Conservation (phyloP, 2,888 invertebrate genomes). For the Acleris cristana region DNA sequence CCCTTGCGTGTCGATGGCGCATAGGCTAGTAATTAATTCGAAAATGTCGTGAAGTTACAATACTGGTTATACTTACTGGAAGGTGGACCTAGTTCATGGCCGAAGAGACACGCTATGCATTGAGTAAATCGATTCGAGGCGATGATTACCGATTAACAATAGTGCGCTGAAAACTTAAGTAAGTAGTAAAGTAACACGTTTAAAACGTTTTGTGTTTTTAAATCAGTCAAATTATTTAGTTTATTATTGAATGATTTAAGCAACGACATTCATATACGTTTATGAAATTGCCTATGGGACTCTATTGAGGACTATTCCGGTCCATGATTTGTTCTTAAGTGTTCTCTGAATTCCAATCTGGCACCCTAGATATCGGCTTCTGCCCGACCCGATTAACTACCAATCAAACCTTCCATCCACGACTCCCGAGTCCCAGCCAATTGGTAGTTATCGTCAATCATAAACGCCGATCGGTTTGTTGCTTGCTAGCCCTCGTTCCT, state of each 20-base stretch:
- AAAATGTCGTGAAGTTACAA: constrained; percentile 28
- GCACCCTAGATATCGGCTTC: background rate
- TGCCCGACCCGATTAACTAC: constrained; percentile 1
- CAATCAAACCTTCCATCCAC: constrained; percentile 30
- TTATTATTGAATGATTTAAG: too few relatives aligned
- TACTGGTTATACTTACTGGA: constrained; percentile 29
- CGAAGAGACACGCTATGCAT: constrained; percentile 7
- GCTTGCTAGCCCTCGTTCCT: constrained; percentile 5
- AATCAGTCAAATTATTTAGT: too few relatives aligned
- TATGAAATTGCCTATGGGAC: too few relatives aligned
- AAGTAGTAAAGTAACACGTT: too few relatives aligned
- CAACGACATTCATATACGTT: too few relatives aligned
- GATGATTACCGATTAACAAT: background rate
- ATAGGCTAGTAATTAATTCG: constrained; percentile 29
- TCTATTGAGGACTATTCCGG: background rate
- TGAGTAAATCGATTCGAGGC: constrained; percentile 3
- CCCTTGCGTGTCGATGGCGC: constrained; percentile 24
- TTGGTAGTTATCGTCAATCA: constrained; percentile 33
- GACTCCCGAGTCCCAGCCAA: constrained; percentile 21
- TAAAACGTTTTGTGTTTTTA: too few relatives aligned
- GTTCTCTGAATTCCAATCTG: constrained; percentile 13
- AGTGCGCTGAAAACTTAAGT: background rate
- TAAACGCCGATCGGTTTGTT: constrained; percentile 28
- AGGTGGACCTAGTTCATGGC: constrained; percentile 21
- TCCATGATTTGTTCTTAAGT: background rate